Evolutionary conservation across 2,888 invertebrate genomes (phyloP), one percentile per base, ranked within the genome.

Genomic region (Oscheius onirici): DNA sequence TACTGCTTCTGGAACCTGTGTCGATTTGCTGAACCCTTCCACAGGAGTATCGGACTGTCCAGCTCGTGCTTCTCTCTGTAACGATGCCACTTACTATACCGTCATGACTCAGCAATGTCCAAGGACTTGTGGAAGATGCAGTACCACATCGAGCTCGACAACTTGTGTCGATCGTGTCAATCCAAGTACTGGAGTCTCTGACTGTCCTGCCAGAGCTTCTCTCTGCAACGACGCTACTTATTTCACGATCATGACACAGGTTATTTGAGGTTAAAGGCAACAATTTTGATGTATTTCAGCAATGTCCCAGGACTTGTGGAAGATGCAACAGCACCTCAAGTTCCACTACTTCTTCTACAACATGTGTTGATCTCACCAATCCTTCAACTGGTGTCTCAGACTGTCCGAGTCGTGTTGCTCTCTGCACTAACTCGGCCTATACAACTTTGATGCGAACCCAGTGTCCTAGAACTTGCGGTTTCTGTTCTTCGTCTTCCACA

Each of bases 61-160:
- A 1, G 58, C 58, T 20, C n/a, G 58, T 11, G 58, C 58, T n/a
- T 15, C 58, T 41, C 40, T 40, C 13, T 58, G 58, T 24, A 58
- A 58, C n/a, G 58, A 58, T 20, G n/a, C 58, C 40, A 58, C 58
- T 3, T 58, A 58, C 22, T 58, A 20, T 17, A 43, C 40, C 8
- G 58, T 58, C 5, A 58, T 58, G 58, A 58, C 58, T 5, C 55
- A 34, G 3, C 55, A 55, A 2, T 55, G 55, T 28, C 55, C 55
- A 17, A 10, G 52, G 13, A 22, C 34, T 13, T 52, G 46, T 13
- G 46, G 46, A 46, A 3, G 46, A 3, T 34, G 34, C 8, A 34
- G 34, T 8, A 34, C 8, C 34, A 34, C 34, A 34, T 6, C 34
- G 34, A 34, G 34, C 34, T 34, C 34, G 8, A 8, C 61, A 66